phyloP scores from a whole-genome alignment of 2,797 vertebrate genomes.

The Macropus fuliginosus region DNA sequence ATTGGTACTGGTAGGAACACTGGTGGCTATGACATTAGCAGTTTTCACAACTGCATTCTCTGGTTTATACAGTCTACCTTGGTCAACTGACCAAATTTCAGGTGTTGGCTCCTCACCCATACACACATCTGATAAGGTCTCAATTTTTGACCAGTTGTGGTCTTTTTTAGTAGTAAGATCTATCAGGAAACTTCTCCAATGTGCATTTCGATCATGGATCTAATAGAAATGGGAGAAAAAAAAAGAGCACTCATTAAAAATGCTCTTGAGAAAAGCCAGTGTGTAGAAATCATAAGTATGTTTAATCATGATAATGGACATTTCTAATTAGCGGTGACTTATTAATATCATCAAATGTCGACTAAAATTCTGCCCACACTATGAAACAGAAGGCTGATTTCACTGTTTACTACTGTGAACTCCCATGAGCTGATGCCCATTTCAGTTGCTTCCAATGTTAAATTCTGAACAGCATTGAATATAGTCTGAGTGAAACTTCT shows the following conservation, averaged over 20 bases:
- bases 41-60: not conserved
- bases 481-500: not conserved
- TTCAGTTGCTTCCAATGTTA: not conserved
- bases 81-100: not conserved
- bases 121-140: constrained; percentile 3
- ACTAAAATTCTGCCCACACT: not conserved
- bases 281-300: not conserved
- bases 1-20: fast-evolving
- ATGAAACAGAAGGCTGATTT: not conserved
- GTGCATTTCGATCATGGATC: constrained; percentile 81
- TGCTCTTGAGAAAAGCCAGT: not conserved
- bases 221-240: constrained; percentile 12
- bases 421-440: not conserved
- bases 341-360: not conserved
- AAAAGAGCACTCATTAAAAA: not conserved
- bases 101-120: fast-evolving
- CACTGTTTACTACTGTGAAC: not conserved
- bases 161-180: constrained; percentile 82
- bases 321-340: not conserved
- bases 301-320: not conserved
- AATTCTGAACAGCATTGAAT: not conserved
- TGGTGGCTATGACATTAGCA: not conserved
- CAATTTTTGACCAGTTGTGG: constrained; percentile 85
- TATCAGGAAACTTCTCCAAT: constrained; percentile 83
- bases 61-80: constrained; percentile 50